These are phyloP conservation scores for Corella eumyota DNA, from an alignment of 23 tunicate genomes.

Conservation along the genomic window DNA sequence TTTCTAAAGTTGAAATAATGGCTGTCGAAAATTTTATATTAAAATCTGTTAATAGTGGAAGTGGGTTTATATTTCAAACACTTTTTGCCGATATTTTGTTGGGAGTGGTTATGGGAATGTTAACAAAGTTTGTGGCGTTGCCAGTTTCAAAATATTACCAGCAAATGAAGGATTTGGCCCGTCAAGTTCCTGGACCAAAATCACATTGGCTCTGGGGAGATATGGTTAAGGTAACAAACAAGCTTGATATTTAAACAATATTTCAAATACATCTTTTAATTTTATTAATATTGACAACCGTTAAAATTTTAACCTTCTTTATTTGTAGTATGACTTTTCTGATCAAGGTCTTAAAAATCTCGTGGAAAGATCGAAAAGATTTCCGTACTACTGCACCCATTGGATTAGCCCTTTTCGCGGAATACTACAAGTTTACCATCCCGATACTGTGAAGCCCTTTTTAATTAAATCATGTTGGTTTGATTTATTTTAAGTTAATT, in stretches of 20 bases:
- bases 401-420: background rate
- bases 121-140: background rate
- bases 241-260: too few relatives aligned
- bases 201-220: background rate
- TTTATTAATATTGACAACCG: too few relatives aligned
- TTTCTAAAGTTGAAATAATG: too few relatives aligned
- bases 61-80: background rate
- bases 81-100: background rate
- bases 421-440: background rate
- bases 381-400: background rate
- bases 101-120: background rate
- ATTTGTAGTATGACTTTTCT: background rate
- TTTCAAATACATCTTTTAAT: too few relatives aligned
- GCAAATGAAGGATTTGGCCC: background rate
- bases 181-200: background rate
- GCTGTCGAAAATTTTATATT: too few relatives aligned
- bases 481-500: background rate
- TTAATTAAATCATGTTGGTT: background rate
- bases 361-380: background rate
- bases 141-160: background rate
- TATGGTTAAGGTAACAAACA: background rate
- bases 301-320: too few relatives aligned
- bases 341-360: background rate
- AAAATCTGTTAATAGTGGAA: too few relatives aligned
- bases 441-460: background rate